Evolutionary conservation across 2,797 vertebrate species (phyloP), one percentile per base, ranked within the genome.

Genomic region (Anguilla marmorata): DNA sequence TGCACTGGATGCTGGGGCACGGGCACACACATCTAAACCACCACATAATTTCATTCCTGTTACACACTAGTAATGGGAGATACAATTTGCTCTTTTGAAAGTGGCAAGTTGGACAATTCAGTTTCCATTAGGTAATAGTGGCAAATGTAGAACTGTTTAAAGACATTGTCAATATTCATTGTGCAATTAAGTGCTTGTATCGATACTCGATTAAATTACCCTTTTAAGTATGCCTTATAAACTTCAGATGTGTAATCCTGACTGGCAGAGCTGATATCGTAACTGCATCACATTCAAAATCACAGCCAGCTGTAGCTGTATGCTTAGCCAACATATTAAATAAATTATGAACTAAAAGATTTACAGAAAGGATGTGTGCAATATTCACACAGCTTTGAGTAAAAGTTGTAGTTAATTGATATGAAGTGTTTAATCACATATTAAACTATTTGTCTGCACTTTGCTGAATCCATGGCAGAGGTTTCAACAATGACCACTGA

Each of bases 151-250:
- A 96, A 95, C 96, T 97, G 96, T 98, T 98, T 97, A 98, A 97
- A 97, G 96, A 95, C 93, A 94, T 93, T 96, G 96, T 97, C 97
- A 96, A 97, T 97, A 97, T 95, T 96, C 95, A 96, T 96, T 97
- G 96, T 94, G 95, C 97, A 97, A 97, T 97, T 97, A 98, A 97
- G 96, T 95, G 95, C 96, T 96, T 96, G 95, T 96, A 96, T 95
- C 93, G 96, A 97, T 96, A 96, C 96, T 93, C 96, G 96, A 96
- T 98, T 97, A 97, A 97, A 94, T 92, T 91, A 93, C 90, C 92
- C 92, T 93, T 93, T 93, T 89, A 84, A 93, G 89, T 87, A 92
- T 91, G 90, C 88, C 87, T 94, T 91, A 93, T 92, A 91, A 93
- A 94, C 91, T 93, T 90, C 88, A 84, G 45, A 88, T 87, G 84